A percentile compares a stretch with the other conserved stretches of the same genome.
Evolutionary conservation across 2,797 vertebrate genomes (phyloP).

Genomic region (Pseudochirops corinnae): DNA sequence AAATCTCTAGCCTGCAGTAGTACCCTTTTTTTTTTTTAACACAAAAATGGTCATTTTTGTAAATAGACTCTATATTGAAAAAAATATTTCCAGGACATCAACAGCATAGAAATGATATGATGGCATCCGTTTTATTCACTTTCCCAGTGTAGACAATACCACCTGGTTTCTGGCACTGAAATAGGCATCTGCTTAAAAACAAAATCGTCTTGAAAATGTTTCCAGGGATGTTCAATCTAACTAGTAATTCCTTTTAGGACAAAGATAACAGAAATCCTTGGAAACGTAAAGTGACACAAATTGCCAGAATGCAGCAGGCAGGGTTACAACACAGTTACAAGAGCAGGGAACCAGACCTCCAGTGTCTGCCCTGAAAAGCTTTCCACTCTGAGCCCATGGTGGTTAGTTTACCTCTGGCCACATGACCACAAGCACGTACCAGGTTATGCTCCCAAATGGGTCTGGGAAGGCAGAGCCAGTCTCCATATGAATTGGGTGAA

Average conservation of each 20-base stretch:
- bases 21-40: slow-evolving; percentile 69
- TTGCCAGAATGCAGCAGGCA: not conserved
- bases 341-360: not conserved
- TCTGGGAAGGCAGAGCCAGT: not conserved
- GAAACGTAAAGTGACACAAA: not conserved
- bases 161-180: slow-evolving; percentile 52
- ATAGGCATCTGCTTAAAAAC: slow-evolving; percentile 61
- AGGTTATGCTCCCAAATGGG: not conserved
- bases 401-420: not conserved
- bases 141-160: slow-evolving; percentile 61
- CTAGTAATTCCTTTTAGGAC: slow-evolving; percentile 80
- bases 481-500: not conserved
- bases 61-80: slow-evolving; percentile 83
- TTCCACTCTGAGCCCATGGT: not conserved
- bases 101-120: slow-evolving; percentile 9
- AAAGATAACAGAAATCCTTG: not conserved
- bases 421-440: not conserved
- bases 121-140: slow-evolving; percentile 40
- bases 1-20: slow-evolving; percentile 69
- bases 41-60: slow-evolving; percentile 74
- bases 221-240: slow-evolving; percentile 80
- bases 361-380: not conserved
- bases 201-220: slow-evolving; percentile 79
- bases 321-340: not conserved
- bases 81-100: slow-evolving; percentile 78